Percentiles rank a stretch among this genome's conserved stretches.
phyloP scores from a whole-genome alignment of 2,888 invertebrate genomes.

The Seira musarum region DNA sequence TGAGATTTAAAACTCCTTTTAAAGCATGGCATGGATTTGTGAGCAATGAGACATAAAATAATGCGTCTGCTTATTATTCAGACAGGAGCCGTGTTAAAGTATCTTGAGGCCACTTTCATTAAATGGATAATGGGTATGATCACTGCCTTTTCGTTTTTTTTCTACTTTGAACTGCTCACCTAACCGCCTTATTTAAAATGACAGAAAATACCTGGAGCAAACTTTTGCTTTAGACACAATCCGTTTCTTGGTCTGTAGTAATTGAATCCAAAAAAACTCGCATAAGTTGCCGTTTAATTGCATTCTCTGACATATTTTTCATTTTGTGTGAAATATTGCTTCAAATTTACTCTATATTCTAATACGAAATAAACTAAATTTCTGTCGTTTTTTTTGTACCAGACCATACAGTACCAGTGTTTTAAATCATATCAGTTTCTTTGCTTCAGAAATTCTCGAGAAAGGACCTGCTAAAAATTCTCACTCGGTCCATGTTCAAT shows the following conservation, averaged over 20 bases:
- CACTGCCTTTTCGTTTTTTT: not conserved
- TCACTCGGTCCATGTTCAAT: too few species aligned
- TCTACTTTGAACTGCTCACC: not conserved
- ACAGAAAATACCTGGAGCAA: not conserved
- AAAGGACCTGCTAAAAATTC: too few species aligned
- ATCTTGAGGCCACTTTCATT: slow-evolving; percentile 41
- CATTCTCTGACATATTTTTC: slow-evolving; percentile 31
- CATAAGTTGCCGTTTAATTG: slow-evolving; percentile 18
- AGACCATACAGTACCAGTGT: too few species aligned
- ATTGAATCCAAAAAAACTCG: not conserved
- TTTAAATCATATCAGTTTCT: too few species aligned
- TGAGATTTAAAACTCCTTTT: not conserved
- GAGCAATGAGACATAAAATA: too few species aligned
- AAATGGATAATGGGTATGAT: too few species aligned
- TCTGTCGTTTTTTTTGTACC: too few species aligned
- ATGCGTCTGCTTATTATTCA: slow-evolving; percentile 18
- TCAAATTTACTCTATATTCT: not conserved
- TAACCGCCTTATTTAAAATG: not conserved
- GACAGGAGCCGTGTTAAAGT: slow-evolving; percentile 35
- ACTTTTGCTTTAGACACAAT: not conserved
- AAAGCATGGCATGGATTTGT: not conserved
- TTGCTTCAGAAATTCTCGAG: too few species aligned
- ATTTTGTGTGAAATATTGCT: slow-evolving; percentile 41
- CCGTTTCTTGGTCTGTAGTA: not conserved
- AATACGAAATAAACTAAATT: too few species aligned